Base-by-base conservation (phyloP, 2,113 vertebrate genomes). In the Empidonax traillii region DNA sequence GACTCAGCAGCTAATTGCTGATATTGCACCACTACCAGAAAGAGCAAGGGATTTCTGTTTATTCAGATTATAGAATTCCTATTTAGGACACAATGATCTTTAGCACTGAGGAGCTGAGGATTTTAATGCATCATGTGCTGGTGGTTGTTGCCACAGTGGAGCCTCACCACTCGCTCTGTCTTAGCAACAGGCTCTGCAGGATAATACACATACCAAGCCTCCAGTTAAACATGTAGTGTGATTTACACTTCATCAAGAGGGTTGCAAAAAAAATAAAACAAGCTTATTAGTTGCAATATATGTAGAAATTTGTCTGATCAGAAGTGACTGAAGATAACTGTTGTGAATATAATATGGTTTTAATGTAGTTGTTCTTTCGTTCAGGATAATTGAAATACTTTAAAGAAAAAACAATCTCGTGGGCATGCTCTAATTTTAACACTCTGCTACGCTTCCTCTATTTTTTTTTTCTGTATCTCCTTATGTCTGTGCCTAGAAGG, bases 361-460 rank as follows among this genome's bases (percentile, higher is more conserved):
- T 95, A 95, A 96, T 67, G 62, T 88, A 91, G 71, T 68, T 95
- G 63, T 68, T 96, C 78, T 92, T 93, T 82, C 89, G 85, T 85
- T 90, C 89, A 95, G 75, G 80, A 88, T 97, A 96, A 98, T 37
- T 97, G 90, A 96, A 97, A 97, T 75, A 89, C 69, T 96, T 95
- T 74, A 78, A 97, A 96, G 78, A 81, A 96, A 96, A 97, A 85
- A 59, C 56, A 93, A 15, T 96, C 92, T 95, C 56, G 17, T 52
- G 80, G 63, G 71, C n/a, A n/a, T 88, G 71, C 37, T 96, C 55
- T 51, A 71, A 37, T 94, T 97, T 90, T 79, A 83, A 90, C 56
- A 85, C 10, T 66, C 51, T 89, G 18, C 93, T 86, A 86, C 56
- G 41, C 27, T 78, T 96, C 39, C 51, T 91, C 59, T 94, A 9